Conservation (phyloP, 2,113 vertebrate species). For the Calcarius ornatus region DNA sequence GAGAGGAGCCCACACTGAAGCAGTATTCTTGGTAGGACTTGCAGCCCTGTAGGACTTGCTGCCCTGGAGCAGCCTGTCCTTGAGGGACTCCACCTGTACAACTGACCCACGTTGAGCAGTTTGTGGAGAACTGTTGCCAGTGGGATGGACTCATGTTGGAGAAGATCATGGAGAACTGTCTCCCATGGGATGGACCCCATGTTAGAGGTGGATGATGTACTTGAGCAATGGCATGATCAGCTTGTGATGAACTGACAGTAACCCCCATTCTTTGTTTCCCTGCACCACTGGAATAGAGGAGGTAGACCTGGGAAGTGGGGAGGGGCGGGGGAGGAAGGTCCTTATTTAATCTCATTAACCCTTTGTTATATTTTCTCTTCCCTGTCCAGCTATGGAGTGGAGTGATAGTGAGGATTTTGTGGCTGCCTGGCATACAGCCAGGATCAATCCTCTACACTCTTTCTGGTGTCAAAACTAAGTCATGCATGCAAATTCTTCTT, state of each 20-base stretch:
- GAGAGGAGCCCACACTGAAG: not conserved
- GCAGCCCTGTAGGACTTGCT: not conserved
- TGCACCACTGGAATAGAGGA: accelerated
- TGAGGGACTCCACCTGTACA: not conserved
- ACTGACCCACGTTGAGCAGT: accelerated
- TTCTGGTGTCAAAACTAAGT: not conserved
- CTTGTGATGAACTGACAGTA: too few species aligned
- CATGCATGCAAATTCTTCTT: not conserved
- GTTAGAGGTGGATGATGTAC: not conserved
- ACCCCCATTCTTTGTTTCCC: not conserved
- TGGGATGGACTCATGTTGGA: not conserved
- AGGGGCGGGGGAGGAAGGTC: not conserved
- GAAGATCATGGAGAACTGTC: not conserved
- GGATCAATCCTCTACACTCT: not conserved
- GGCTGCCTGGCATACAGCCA: not conserved
- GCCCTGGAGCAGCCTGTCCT: not conserved
- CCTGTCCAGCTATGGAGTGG: not conserved
- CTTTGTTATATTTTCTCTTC: not conserved
- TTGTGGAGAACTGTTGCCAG: not conserved
- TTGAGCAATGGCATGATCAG: accelerated
- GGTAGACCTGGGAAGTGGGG: not conserved
- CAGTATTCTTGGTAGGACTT: not conserved
- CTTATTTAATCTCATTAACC: not conserved
- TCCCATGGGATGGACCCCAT: accelerated
- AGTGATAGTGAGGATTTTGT: not conserved